phyloP scores from a whole-genome alignment of 2,113 vertebrate genomes.

The Saguinus imperator region DNA sequence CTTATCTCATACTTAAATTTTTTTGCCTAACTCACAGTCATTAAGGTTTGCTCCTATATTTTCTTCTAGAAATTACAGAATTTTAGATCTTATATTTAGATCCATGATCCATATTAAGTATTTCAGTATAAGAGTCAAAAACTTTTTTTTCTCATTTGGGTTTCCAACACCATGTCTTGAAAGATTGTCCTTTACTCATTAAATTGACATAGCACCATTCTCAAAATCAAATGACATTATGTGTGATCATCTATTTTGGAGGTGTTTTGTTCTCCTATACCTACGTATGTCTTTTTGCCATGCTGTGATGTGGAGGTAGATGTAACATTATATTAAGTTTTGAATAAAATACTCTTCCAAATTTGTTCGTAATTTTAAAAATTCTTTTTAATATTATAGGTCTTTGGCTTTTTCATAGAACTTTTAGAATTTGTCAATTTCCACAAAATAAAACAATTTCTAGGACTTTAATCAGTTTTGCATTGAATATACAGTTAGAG shows the following conservation, averaged over 20 bases:
- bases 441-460: background rate
- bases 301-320: background rate
- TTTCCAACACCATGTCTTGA: background rate
- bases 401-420: background rate
- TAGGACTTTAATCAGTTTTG: background rate
- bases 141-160: background rate
- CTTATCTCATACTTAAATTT: background rate
- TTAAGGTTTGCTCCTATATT: background rate
- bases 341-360: constrained; percentile 1
- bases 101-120: background rate
- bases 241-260: background rate
- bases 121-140: background rate
- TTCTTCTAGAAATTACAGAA: background rate
- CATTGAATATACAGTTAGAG: background rate
- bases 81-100: background rate
- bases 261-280: background rate
- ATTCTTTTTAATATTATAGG: background rate
- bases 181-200: background rate
- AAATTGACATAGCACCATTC: background rate
- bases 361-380: background rate
- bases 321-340: background rate
- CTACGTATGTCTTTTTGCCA: background rate
- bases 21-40: background rate
- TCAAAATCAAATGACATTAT: background rate
- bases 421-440: background rate